These are phyloP conservation scores for Branchellion lobata DNA, from an alignment of 2,888 invertebrate species.

Conservation along the genomic window DNA sequence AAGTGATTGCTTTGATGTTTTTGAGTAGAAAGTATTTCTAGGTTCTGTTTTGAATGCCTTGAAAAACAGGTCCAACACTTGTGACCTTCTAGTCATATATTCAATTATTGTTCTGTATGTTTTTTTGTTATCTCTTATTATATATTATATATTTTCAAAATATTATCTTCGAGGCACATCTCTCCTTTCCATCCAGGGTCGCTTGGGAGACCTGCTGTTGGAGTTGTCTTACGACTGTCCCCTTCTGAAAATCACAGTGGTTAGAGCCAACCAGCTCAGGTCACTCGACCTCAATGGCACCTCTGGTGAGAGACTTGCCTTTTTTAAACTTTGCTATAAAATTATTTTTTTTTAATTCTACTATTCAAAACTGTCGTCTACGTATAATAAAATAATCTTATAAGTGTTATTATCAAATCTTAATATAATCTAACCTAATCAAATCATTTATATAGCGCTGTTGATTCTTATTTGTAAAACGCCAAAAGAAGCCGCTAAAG, in stretches of 20 bases:
- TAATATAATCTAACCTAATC: too few species aligned
- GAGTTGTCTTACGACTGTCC: constrained; percentile 93
- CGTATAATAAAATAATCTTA: too few species aligned
- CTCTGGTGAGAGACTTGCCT: constrained; percentile 48
- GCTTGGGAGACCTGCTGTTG: constrained; percentile 67
- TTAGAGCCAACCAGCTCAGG: constrained; percentile 89
- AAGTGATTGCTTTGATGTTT: neutral
- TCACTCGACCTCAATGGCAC: constrained; percentile 92
- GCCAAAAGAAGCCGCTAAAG: too few species aligned
- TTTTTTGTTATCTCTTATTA: too few species aligned
- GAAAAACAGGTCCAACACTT: neutral
- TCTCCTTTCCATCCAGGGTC: constrained; percentile 49
- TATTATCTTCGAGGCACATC: too few species aligned
- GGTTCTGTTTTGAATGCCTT: neutral
- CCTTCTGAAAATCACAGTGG: constrained; percentile 83
- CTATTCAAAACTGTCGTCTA: too few species aligned
- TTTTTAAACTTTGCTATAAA: neutral
- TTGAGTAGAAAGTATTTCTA: neutral
- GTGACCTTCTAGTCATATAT: too few species aligned
- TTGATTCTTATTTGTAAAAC: too few species aligned
- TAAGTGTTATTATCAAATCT: too few species aligned
- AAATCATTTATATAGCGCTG: too few species aligned
- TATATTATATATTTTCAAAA: too few species aligned
- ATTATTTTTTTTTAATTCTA: neutral
- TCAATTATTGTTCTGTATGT: too few species aligned